Conservation (phyloP, 2,888 invertebrate genomes). For the Encarsia formosa region DNA sequence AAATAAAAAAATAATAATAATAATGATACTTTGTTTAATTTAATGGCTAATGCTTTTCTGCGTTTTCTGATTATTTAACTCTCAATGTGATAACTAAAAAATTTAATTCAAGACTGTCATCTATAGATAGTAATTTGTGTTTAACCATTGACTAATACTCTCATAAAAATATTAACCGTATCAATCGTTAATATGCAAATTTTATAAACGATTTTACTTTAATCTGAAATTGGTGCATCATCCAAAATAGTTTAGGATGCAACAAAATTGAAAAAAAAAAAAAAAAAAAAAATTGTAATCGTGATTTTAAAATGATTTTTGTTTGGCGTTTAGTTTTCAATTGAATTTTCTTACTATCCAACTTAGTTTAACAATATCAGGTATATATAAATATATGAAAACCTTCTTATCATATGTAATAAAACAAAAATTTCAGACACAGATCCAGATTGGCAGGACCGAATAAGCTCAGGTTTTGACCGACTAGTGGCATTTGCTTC, state of each 20-base stretch:
- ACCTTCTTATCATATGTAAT: neutral
- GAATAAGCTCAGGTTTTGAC: constrained; percentile 90
- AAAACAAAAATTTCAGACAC: constrained; percentile 57
- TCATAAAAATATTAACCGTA: neutral
- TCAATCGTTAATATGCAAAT: neutral
- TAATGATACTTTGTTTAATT: neutral
- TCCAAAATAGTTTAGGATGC: too few relatives aligned
- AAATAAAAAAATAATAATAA: neutral
- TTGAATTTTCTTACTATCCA: constrained; percentile 10
- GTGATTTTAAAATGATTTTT: too few relatives aligned
- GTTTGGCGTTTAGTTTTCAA: constrained; percentile 25
- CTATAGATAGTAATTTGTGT: neutral
- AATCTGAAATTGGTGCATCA: too few relatives aligned
- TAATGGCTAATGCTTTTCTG: neutral
- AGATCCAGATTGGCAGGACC: constrained; percentile 88
- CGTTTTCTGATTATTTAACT: neutral
- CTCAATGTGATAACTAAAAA: too few relatives aligned
- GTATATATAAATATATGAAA: too few relatives aligned
- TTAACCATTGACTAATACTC: neutral
- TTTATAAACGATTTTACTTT: too few relatives aligned
- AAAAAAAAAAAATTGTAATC: too few relatives aligned
- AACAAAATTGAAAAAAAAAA: too few relatives aligned
- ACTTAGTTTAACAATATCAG: too few relatives aligned
- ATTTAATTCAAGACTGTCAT: too few relatives aligned
- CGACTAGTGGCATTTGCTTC: constrained; percentile 90